Evolutionary conservation across 2,888 invertebrate species (phyloP).

Genomic region (Lochmaea capreae): DNA sequence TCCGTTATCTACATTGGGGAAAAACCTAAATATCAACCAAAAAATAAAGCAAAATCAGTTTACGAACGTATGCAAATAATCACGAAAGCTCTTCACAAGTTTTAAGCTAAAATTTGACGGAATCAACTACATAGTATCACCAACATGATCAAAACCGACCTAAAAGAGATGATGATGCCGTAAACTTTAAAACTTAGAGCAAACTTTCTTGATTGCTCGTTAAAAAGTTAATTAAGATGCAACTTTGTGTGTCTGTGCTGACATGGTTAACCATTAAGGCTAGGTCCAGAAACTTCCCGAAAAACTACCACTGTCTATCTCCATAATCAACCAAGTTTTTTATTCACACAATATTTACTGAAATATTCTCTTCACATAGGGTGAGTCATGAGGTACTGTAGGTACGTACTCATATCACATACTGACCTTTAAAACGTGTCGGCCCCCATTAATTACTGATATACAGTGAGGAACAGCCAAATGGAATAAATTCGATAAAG

Average conservation of each 20-base stretch:
- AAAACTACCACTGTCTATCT: not conserved
- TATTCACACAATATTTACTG: not conserved
- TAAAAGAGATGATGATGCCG: slow-evolving; percentile 34
- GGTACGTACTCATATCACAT: not conserved
- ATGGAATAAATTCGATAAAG: no score
- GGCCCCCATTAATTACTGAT: no score
- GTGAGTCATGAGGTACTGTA: not conserved
- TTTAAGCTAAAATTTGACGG: slow-evolving; percentile 27
- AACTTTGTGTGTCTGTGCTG: slow-evolving; percentile 36
- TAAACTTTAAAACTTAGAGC: slow-evolving; percentile 30
- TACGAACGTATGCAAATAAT: not conserved
- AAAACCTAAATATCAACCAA: no score
- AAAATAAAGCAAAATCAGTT: not conserved
- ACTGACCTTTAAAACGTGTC: no score
- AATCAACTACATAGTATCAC: slow-evolving; percentile 30
- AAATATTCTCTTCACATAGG: not conserved
- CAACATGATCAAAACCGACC: slow-evolving; percentile 29
- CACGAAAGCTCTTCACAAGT: not conserved
- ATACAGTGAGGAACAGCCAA: no score
- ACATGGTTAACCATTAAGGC: slow-evolving; percentile 7
- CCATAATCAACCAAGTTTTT: not conserved
- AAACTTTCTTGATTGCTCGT: slow-evolving; percentile 38
- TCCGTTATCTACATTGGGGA: no score
- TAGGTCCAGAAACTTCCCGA: not conserved
- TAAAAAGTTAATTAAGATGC: slow-evolving; percentile 45